A percentile compares a stretch with the other conserved stretches of the same genome.
These are phyloP conservation scores for Diglossa brunneiventris DNA, from an alignment of 2,113 vertebrate species.

Conservation along the genomic window DNA sequence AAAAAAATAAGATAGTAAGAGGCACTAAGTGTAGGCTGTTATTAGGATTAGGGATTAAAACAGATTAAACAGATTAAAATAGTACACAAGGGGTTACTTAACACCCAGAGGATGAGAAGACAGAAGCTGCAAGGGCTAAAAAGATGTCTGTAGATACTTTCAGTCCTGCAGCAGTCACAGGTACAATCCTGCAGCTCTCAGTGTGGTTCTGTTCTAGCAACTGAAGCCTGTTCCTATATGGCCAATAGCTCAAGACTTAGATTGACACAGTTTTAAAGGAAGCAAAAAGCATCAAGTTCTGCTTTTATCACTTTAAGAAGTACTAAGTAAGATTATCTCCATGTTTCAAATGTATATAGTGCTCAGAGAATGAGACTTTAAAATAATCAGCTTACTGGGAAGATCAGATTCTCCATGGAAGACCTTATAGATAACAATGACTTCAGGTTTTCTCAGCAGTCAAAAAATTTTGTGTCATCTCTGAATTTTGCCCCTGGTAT, in stretches of 20 bases:
- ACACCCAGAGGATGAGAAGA: background rate
- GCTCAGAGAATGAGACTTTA: conserved; percentile 8
- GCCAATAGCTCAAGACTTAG: background rate
- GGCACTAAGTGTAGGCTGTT: background rate
- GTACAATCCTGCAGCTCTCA: background rate
- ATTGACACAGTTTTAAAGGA: background rate
- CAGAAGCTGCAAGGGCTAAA: background rate
- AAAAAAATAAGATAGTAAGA: background rate
- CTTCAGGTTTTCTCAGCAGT: background rate
- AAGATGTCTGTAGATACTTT: background rate
- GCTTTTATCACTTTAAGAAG: background rate
- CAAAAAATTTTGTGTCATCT: background rate
- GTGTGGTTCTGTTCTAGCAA: background rate
- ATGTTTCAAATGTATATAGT: background rate
- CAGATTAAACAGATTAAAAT: conserved; percentile 40
- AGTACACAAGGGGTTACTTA: conserved; percentile 1
- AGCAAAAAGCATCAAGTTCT: background rate
- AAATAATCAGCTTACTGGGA: conserved; percentile 18
- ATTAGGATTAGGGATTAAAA: conserved; percentile 22
- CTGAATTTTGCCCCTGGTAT: background rate
- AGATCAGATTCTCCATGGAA: background rate
- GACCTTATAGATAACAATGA: background rate
- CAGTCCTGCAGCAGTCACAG: background rate
- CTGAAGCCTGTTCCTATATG: background rate
- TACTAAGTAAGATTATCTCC: conserved; percentile 20